These are phyloP conservation scores for Istiophorus platypterus DNA, from an alignment of 2,113 vertebrate genomes.

Conservation along the genomic window DNA sequence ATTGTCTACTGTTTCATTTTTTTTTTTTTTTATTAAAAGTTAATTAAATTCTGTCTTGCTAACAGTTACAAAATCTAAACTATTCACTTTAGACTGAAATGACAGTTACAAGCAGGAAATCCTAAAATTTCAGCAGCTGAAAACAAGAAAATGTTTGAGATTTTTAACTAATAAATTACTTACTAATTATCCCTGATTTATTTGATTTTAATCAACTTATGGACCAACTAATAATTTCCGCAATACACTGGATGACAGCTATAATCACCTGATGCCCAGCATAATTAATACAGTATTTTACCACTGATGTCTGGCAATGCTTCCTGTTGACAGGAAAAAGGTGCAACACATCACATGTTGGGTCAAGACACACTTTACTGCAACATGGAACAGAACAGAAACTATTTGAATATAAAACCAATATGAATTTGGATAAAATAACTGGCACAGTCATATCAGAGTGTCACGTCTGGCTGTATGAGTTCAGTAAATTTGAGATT, in stretches of 20 bases:
- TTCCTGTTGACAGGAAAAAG: neutral
- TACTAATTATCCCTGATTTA: neutral
- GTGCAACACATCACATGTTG: neutral
- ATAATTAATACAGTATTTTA: neutral
- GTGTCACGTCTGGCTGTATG: conserved; percentile 2
- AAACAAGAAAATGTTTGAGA: neutral
- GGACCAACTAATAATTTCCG: neutral
- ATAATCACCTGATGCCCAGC: neutral
- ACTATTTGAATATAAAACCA: conserved; percentile 11
- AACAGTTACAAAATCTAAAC: neutral
- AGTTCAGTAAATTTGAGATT: conserved; percentile 37
- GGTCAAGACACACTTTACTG: conserved; percentile 3
- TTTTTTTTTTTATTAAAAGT: neutral
- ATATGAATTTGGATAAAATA: neutral
- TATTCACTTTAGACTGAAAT: neutral
- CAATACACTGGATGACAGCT: neutral
- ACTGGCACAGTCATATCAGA: conserved; percentile 5
- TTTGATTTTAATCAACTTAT: neutral
- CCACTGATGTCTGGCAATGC: neutral
- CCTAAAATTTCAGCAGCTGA: neutral
- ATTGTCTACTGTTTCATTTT: no score
- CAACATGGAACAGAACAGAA: neutral
- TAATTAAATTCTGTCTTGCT: neutral
- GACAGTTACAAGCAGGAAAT: neutral
- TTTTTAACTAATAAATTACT: neutral